A percentile compares a stretch with the other conserved stretches of the same genome.
Conservation (phyloP, 2,113 vertebrate genomes). For the Mugil cephalus region DNA sequence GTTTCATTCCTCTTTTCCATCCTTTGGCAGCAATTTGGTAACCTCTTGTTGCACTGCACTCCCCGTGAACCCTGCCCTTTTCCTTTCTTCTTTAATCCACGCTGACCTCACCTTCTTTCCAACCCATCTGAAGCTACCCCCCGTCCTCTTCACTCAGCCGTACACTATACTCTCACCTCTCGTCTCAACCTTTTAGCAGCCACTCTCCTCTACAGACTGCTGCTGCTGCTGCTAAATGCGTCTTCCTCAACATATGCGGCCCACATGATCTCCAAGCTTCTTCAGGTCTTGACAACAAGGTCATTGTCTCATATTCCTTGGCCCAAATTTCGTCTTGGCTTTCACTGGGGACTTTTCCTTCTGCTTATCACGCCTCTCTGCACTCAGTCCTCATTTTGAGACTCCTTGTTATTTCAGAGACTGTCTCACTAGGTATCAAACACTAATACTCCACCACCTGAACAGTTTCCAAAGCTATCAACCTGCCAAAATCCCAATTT, state of each 20-base stretch:
- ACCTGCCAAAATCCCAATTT: background rate
- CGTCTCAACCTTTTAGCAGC: background rate
- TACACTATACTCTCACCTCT: background rate
- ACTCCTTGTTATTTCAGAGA: constrained; percentile 6
- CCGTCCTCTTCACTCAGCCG: background rate
- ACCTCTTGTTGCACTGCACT: background rate
- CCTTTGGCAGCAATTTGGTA: no score
- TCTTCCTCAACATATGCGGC: background rate
- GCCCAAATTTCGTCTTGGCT: background rate
- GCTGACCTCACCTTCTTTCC: background rate
- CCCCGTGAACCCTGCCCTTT: background rate
- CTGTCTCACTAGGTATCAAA: background rate
- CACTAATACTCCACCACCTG: constrained; percentile 27
- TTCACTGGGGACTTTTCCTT: background rate
- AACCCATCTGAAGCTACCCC: background rate
- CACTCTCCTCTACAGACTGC: background rate
- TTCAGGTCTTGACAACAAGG: background rate
- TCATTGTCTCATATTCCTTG: background rate
- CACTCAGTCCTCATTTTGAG: background rate
- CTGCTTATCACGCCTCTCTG: background rate
- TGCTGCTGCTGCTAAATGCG: background rate
- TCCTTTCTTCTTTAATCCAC: background rate
- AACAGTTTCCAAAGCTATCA: background rate
- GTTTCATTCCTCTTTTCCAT: no score
- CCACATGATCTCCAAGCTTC: background rate